Percentiles rank a stretch among this genome's conserved stretches.
phyloP scores from a whole-genome alignment of 1,140 invertebrate species.

The Heliconius melpomene region DNA sequence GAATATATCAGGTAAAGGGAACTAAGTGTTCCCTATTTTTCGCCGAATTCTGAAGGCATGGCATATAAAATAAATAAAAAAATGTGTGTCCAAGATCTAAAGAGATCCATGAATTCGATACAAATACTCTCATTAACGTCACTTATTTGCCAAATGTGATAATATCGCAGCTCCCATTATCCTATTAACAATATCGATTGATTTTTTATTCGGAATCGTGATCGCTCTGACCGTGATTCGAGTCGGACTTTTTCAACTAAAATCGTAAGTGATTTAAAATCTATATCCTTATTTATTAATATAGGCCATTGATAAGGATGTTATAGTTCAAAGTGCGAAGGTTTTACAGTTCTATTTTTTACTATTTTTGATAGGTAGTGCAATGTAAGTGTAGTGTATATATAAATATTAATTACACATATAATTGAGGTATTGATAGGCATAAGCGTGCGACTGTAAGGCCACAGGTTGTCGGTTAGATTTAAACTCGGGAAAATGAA shows the following conservation, averaged over 20 bases:
- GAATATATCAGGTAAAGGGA: too few relatives aligned
- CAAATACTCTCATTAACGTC: background rate
- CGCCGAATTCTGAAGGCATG: too few relatives aligned
- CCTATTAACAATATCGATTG: conserved; percentile 21
- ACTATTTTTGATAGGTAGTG: background rate
- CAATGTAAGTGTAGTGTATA: too few relatives aligned
- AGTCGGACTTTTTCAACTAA: conserved; percentile 15
- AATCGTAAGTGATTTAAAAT: conserved; percentile 12
- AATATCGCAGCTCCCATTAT: background rate
- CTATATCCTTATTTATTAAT: conserved; percentile 9
- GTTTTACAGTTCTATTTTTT: background rate
- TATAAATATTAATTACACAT: too few relatives aligned
- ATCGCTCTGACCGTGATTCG: conserved; percentile 31
- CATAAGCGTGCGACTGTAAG: too few relatives aligned
- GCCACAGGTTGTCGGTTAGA: too few relatives aligned
- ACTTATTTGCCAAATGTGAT: background rate
- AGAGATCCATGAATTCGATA: background rate
- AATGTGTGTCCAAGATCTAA: background rate
- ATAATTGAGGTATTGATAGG: too few relatives aligned
- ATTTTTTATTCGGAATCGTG: conserved; percentile 29
- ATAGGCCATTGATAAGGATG: conserved; percentile 7
- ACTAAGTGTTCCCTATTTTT: too few relatives aligned
- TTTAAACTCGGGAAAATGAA: too few relatives aligned
- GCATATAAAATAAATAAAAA: too few relatives aligned
- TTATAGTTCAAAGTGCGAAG: background rate